phyloP scores from a whole-genome alignment of 2,113 vertebrate genomes.

The Orthochromis indermauri region DNA sequence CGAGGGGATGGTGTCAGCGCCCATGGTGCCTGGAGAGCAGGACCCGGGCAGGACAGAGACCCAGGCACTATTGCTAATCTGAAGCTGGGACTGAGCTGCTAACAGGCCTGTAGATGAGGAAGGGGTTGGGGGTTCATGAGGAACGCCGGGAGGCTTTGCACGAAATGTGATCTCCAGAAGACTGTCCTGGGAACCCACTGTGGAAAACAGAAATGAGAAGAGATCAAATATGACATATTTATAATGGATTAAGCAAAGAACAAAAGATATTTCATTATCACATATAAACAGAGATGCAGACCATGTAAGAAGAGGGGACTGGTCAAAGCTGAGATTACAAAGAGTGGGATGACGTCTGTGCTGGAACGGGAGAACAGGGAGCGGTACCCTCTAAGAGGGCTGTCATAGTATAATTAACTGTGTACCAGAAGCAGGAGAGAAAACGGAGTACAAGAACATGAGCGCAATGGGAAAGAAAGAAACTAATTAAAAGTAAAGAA shows the following conservation, averaged over 20 bases:
- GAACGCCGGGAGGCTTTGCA: conserved; percentile 70
- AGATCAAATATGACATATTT: background rate
- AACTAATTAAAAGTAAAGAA: background rate
- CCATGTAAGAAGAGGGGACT: background rate
- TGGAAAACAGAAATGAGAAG: background rate
- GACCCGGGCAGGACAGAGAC: conserved; percentile 24
- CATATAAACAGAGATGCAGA: background rate
- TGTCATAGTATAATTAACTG: conserved; percentile 32
- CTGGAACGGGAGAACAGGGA: background rate
- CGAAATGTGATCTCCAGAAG: conserved; percentile 95
- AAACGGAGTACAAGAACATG: background rate
- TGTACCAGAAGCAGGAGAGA: conserved; percentile 5
- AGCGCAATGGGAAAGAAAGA: background rate
- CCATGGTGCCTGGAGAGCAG: conserved; percentile 29
- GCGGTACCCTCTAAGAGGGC: background rate
- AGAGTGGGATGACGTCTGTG: background rate
- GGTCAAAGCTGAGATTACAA: background rate
- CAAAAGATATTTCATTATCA: background rate
- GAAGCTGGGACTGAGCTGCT: conserved; percentile 52
- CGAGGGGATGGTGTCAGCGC: conserved; percentile 65
- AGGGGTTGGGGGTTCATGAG: conserved; percentile 74
- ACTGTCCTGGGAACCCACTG: conserved; percentile 95
- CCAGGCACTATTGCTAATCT: conserved; percentile 58
- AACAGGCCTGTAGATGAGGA: conserved; percentile 57
- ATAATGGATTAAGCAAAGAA: background rate